Base-by-base conservation (phyloP, 2,888 invertebrate genomes). In the Drosophila nr. perissopoda region DNA sequence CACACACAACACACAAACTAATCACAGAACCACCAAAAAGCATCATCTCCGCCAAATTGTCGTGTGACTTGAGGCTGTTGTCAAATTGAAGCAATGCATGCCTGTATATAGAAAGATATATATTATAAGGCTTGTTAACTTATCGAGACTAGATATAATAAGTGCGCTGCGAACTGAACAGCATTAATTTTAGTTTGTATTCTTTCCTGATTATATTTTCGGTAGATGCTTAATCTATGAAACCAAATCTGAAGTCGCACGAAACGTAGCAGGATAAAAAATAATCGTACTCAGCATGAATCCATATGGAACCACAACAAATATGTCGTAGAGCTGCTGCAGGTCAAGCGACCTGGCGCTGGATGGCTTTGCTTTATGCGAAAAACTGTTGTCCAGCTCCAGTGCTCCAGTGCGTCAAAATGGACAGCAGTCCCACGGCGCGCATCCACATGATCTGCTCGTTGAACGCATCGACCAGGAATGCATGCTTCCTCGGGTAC, bases 401-500 rank as follows among this genome's bases (percentile, higher is more conserved):
- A 31, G 31, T 31, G 31, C 8, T 31, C 75, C 73, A 74, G 16
- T 69, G 54, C 2, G 68, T 36, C 90, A 89, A 91, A 13, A 68
- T 63, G 2, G 77, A 48, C 31, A 89, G 27, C 2, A 91, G 63
- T 0, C 91, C 91, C 3, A 73, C 83, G 7, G 86, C 78, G 0
- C 77, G 71, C 66, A 91, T 66, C 70, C 73, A 68, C 51, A 79
- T 76, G 13, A 91, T 73, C 52, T 82, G 70, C 31, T 76, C 73
- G 61, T 91, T 86, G 4, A 91, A 73, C 16, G 82, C 79, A 31
- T 87, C 78, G 16, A 80, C 69, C 16, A 91, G 82, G 45, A 73
- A 89, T 1, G 91, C 89, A 42, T 90, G 91, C 64, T 91, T 91
- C 1, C 69, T 45, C 25, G 91, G 66, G 33, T 87, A 89, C 66